Conservation (phyloP, 2,797 vertebrate species). For the Coregonus ussuriensis region DNA sequence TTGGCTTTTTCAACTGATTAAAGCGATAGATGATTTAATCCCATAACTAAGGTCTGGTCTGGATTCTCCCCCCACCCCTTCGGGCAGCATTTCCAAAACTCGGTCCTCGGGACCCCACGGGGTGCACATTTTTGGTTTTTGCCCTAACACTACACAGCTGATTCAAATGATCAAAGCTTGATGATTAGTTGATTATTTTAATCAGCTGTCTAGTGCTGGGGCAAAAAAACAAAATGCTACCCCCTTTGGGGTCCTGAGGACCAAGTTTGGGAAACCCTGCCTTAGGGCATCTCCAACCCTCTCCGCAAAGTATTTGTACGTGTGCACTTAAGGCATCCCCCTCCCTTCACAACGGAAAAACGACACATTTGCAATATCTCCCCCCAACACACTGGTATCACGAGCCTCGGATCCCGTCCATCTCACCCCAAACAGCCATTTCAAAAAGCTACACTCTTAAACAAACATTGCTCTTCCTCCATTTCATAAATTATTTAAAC, state of each 20-base stretch:
- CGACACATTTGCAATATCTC: slow-evolving; percentile 14
- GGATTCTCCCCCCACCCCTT: neutral
- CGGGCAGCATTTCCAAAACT: no score
- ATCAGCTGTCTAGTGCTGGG: no score
- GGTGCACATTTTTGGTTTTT: no score
- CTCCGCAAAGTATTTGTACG: neutral
- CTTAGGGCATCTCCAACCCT: neutral
- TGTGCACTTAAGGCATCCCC: neutral
- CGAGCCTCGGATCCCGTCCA: slow-evolving; percentile 24
- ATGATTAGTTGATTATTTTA: no score
- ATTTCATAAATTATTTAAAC: slow-evolving; percentile 77
- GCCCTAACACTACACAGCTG: no score
- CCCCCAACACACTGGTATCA: slow-evolving; percentile 21
- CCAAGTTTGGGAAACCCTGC: no score
- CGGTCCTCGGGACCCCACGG: no score
- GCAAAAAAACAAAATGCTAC: no score
- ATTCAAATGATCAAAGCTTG: no score
- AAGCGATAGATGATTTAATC: neutral
- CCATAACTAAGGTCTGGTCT: neutral
- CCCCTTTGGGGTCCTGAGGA: no score
- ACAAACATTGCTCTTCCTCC: slow-evolving; percentile 70
- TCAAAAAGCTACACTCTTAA: slow-evolving; percentile 62
- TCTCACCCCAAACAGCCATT: slow-evolving; percentile 57
- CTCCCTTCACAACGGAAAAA: slow-evolving; percentile 1
- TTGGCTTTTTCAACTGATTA: neutral